These are phyloP conservation scores for Lissocephala sabroskyi DNA, from an alignment of 2,888 invertebrate genomes.

Conservation along the genomic window DNA sequence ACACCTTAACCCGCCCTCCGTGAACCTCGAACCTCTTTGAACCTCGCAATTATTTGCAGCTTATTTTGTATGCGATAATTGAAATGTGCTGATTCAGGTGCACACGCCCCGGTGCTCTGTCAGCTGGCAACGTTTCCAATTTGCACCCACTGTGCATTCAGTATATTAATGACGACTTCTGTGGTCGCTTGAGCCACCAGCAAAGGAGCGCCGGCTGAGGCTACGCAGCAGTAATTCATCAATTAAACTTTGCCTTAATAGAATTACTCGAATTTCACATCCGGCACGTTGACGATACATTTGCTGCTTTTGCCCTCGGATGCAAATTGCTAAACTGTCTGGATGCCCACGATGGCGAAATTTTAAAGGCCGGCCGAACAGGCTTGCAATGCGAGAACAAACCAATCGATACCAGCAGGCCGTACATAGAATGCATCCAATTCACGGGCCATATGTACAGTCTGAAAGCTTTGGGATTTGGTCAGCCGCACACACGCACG, in stretches of 20 bases:
- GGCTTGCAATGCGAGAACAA: constrained; percentile 51
- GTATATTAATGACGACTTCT: too few relatives aligned
- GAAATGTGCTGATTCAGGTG: constrained; percentile 54
- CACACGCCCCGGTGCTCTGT: constrained; percentile 26
- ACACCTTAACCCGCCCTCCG: too few relatives aligned
- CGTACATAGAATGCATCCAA: too few relatives aligned
- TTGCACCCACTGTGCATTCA: constrained; percentile 2
- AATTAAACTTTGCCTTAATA: constrained; percentile 49
- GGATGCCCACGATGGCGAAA: too few relatives aligned
- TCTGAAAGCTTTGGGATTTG: background rate
- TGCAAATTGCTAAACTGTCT: constrained; percentile 23
- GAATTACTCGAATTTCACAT: constrained; percentile 34
- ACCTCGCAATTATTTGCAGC: constrained; percentile 43
- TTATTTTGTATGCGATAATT: constrained; percentile 38
- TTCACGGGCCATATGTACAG: too few relatives aligned
- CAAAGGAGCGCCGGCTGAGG: background rate
- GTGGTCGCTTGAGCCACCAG: background rate
- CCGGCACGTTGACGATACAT: constrained; percentile 7
- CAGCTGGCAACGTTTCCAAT: constrained; percentile 16
- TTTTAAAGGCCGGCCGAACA: too few relatives aligned
- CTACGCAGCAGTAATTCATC: constrained; percentile 47
- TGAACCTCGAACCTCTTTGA: too few relatives aligned
- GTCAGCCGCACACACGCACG: background rate
- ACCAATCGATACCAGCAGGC: constrained; percentile 62
- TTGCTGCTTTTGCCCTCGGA: constrained; percentile 7